phyloP scores from a whole-genome alignment of 92 coral and sea anemone genomes.

The Heteractis magnifica region DNA sequence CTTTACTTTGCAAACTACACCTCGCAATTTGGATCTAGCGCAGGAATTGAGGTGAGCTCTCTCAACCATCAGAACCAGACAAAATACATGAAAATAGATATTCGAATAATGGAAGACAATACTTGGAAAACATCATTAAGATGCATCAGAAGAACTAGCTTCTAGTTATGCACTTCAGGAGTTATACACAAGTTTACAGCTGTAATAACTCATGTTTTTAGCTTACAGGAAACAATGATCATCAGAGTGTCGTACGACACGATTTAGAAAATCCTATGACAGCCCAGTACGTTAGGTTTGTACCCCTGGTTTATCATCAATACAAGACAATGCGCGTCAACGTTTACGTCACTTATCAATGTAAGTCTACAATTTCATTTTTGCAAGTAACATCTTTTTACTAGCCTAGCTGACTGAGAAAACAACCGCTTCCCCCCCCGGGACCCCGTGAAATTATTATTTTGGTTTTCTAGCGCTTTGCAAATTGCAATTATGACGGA shows the following conservation, averaged over 20 bases:
- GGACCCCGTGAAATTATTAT: too few relatives aligned
- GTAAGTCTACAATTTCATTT: background rate
- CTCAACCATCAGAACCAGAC: too few relatives aligned
- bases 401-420: too few relatives aligned
- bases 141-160: background rate
- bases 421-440: too few relatives aligned
- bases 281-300: slow-evolving; percentile 23
- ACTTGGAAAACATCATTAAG: background rate
- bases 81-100: background rate
- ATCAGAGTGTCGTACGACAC: background rate
- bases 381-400: too few relatives aligned
- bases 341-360: slow-evolving; percentile 12
- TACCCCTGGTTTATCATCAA: background rate
- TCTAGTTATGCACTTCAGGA: background rate
- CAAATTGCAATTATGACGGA: too few relatives aligned
- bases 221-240: background rate
- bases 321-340: slow-evolving; percentile 11
- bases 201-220: background rate
- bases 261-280: background rate
- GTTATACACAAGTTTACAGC: too few relatives aligned
- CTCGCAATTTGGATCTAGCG: background rate
- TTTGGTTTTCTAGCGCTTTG: too few relatives aligned
- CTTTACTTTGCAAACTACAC: background rate
- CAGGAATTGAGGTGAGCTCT: background rate
- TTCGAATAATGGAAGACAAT: too few relatives aligned